These are phyloP conservation scores for Heterohyrax brucei DNA, from an alignment of 2,797 vertebrate genomes.

Conservation along the genomic window DNA sequence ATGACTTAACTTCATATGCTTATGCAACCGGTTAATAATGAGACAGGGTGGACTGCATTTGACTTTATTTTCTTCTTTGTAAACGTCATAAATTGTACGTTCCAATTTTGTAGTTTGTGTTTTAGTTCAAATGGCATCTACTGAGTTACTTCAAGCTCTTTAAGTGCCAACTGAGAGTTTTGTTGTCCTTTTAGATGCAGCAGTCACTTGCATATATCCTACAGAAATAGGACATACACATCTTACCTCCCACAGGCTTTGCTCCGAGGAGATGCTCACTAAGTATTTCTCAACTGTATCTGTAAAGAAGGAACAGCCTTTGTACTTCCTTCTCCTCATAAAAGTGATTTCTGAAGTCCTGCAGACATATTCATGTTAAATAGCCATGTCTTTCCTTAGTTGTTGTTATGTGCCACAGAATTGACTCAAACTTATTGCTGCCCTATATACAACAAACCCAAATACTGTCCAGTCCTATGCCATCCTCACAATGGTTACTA, in stretches of 20 bases:
- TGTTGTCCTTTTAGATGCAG: neutral
- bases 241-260: neutral
- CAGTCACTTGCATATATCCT: neutral
- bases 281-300: conserved; percentile 16
- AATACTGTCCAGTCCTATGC: too few species aligned
- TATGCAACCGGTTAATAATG: neutral
- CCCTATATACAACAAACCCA: too few species aligned
- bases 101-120: conserved; percentile 14
- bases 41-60: neutral
- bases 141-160: neutral
- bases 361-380: accelerated
- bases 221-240: neutral
- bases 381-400: neutral
- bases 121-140: neutral
- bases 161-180: neutral
- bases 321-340: neutral
- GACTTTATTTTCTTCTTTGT: conserved; percentile 14
- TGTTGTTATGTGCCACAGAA: too few species aligned
- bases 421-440: too few species aligned
- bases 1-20: conserved; percentile 81
- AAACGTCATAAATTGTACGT: neutral
- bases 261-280: conserved; percentile 33
- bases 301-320: neutral
- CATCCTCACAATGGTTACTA: too few species aligned
- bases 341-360: neutral